These are phyloP conservation scores for Ichneumon xanthorius DNA, from an alignment of 2,888 invertebrate genomes.

Conservation along the genomic window DNA sequence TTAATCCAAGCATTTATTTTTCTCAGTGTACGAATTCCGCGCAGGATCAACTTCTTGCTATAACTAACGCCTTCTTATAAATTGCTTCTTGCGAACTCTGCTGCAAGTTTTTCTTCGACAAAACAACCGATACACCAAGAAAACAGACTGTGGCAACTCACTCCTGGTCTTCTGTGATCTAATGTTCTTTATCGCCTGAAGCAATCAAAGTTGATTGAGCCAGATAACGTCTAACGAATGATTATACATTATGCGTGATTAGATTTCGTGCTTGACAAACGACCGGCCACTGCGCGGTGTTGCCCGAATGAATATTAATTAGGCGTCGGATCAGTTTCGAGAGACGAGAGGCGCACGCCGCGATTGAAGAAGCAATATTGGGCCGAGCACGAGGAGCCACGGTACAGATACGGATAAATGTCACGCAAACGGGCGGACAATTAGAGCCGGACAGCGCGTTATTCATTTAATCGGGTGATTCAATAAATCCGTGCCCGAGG, in stretches of 20 bases:
- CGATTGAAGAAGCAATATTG: constrained; percentile 38
- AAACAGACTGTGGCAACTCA: background rate
- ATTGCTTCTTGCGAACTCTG: too few species aligned
- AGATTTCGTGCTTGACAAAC: constrained; percentile 28
- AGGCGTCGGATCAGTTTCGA: constrained; percentile 26
- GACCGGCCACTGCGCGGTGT: constrained; percentile 3
- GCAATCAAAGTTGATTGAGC: constrained; percentile 31
- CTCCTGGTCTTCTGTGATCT: constrained; percentile 17
- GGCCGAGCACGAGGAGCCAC: background rate
- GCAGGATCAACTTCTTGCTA: constrained; percentile 45
- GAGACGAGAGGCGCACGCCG: constrained; percentile 19
- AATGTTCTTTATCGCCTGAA: constrained; percentile 28
- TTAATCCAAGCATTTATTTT: too few species aligned
- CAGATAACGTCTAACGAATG: constrained; percentile 10
- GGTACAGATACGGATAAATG: constrained; percentile 43
- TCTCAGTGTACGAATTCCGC: background rate
- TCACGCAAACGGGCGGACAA: constrained; percentile 57
- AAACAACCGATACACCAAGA: background rate
- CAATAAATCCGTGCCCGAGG: constrained; percentile 83
- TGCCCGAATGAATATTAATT: constrained; percentile 49
- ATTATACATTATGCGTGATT: constrained; percentile 9
- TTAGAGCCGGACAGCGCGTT: constrained; percentile 73
- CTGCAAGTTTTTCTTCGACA: constrained; percentile 23
- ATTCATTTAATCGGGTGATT: constrained; percentile 83
- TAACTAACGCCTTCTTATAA: background rate